phyloP scores from a whole-genome alignment of 2,113 vertebrate species.

The Lethenteron camtschaticum region DNA sequence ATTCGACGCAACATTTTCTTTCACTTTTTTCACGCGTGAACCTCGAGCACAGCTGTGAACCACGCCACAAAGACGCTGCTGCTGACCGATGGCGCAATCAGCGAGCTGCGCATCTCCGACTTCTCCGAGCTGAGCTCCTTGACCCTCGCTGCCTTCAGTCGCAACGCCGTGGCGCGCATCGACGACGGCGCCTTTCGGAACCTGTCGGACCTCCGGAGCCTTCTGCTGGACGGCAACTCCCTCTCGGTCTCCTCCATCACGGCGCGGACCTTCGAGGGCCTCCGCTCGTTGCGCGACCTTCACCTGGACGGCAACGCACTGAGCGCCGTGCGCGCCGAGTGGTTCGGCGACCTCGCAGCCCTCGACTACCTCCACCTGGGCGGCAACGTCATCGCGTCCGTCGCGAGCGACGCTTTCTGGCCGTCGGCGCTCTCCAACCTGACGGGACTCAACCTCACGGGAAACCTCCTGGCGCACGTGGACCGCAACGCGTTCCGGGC shows the following conservation, averaged over 20 bases:
- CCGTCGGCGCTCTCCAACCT: conserved; percentile 20
- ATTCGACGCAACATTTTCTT: too few relatives aligned
- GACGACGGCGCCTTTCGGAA: conserved; percentile 22
- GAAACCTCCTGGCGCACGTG: conserved; percentile 30
- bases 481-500: conserved; percentile 23
- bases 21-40: too few relatives aligned
- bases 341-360: conserved; percentile 22
- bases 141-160: conserved; percentile 30
- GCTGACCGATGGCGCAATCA: conserved; percentile 28
- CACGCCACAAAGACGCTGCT: conserved; percentile 25
- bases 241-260: conserved; percentile 26
- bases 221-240: conserved; percentile 34
- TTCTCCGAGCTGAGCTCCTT: conserved; percentile 27
- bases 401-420: conserved; percentile 25
- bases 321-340: conserved; percentile 16
- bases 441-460: conserved; percentile 33
- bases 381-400: conserved; percentile 28
- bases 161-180: conserved; percentile 26
- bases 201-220: conserved; percentile 20
- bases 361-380: conserved; percentile 29
- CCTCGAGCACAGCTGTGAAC: conserved; percentile 18
- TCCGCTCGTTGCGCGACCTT: conserved; percentile 24
- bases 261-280: conserved; percentile 22
- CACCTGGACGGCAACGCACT: conserved; percentile 26
- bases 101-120: conserved; percentile 18